phyloP scores from a whole-genome alignment of 2,113 vertebrate genomes.

The Lepus americanus region DNA sequence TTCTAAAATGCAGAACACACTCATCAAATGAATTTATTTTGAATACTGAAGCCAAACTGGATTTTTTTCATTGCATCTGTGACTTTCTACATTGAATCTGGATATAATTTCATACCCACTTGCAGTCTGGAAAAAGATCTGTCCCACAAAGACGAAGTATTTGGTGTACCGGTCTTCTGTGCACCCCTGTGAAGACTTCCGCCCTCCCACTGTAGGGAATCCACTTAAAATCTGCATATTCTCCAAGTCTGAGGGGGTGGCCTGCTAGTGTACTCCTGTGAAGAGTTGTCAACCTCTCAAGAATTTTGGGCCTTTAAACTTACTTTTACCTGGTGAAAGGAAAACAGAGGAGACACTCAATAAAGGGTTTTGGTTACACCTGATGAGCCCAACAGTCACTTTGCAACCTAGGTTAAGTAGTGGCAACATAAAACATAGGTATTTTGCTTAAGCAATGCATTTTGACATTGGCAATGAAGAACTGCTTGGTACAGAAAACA shows the following conservation, averaged over 20 bases:
- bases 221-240: not conserved
- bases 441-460: conserved; percentile 6
- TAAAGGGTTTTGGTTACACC: not conserved
- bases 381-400: not conserved
- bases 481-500: not conserved
- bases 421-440: not conserved
- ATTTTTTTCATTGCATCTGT: conserved; percentile 73
- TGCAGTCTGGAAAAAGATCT: conserved; percentile 46
- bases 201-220: not conserved
- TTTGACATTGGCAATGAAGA: not conserved
- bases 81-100: conserved; percentile 58
- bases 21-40: conserved; percentile 78
- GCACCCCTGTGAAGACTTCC: not conserved
- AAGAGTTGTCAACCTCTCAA: conserved; percentile 8
- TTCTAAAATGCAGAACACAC: conserved; percentile 77
- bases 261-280: not conserved
- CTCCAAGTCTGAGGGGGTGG: not conserved
- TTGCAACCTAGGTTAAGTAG: not conserved
- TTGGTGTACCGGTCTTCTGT: not conserved
- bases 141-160: not conserved
- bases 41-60: conserved; percentile 69
- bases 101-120: conserved; percentile 29
- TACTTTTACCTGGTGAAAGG: not conserved
- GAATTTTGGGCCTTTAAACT: not conserved
- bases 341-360: not conserved